Conservation (phyloP, 2,888 invertebrate species). For the Leptura quadrifasciata region DNA sequence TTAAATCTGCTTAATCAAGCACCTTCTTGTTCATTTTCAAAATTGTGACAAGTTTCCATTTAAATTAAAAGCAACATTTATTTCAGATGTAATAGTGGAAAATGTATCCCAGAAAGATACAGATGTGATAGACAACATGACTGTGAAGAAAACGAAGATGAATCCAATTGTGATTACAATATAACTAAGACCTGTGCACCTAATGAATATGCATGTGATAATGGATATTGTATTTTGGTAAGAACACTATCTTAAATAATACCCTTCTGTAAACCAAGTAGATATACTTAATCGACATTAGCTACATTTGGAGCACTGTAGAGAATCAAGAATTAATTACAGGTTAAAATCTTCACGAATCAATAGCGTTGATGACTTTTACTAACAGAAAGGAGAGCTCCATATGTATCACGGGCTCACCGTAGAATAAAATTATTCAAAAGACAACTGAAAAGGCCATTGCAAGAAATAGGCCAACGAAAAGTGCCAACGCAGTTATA, state of each 20-base stretch:
- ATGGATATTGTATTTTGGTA: slow-evolving; percentile 86
- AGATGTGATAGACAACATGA: slow-evolving; percentile 88
- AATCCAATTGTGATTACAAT: slow-evolving; percentile 79
- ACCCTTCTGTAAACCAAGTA: not conserved
- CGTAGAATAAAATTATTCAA: no score
- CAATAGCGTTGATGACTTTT: no score
- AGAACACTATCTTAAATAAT: slow-evolving; percentile 27
- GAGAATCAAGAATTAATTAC: no score
- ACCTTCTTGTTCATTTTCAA: not conserved
- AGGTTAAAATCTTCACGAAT: no score
- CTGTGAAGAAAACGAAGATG: slow-evolving; percentile 87
- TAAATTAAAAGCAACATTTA: slow-evolving; percentile 4
- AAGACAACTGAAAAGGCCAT: no score
- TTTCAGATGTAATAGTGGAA: slow-evolving; percentile 82
- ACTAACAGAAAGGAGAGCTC: no score
- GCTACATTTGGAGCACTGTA: no score
- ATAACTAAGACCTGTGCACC: slow-evolving; percentile 79
- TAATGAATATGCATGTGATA: slow-evolving; percentile 85
- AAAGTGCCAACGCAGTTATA: no score
- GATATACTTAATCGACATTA: no score
- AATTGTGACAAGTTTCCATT: not conserved
- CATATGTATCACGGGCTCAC: no score
- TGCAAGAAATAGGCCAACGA: no score
- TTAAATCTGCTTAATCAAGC: not conserved
- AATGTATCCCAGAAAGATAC: slow-evolving; percentile 87